Conservation (phyloP, 2,888 invertebrate species). For the Drosophila cognata region DNA sequence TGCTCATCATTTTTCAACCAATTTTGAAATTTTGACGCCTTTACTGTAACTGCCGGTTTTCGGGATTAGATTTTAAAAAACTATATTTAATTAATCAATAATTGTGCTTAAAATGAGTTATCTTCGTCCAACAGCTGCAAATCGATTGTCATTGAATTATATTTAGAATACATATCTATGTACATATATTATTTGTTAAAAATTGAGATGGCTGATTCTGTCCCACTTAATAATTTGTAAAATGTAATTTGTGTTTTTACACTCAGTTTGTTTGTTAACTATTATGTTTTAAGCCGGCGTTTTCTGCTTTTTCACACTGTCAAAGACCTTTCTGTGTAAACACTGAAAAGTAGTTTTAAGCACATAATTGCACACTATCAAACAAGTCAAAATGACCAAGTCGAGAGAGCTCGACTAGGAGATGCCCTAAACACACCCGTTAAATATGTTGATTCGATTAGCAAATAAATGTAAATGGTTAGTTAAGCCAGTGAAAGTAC, state of each 20-base stretch:
- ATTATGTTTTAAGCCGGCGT: constrained; percentile 1
- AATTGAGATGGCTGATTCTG: too few species aligned
- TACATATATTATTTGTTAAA: background rate
- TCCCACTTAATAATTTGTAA: background rate
- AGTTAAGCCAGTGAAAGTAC: background rate
- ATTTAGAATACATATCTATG: background rate
- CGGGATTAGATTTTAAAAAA: background rate
- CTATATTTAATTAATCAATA: constrained; percentile 15
- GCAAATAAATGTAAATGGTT: background rate
- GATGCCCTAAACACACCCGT: background rate
- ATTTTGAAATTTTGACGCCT: constrained; percentile 2
- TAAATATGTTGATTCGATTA: background rate
- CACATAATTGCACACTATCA: constrained; percentile 35
- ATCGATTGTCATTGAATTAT: background rate
- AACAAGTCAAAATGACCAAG: background rate
- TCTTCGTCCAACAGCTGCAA: background rate
- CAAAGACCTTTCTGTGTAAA: constrained; percentile 51
- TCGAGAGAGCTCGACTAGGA: background rate
- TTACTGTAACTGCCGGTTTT: constrained; percentile 1
- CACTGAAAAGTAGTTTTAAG: constrained; percentile 43
- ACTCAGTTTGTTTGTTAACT: background rate
- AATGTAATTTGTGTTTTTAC: background rate
- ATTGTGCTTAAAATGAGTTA: background rate
- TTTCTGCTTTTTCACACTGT: constrained; percentile 33
- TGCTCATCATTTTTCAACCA: constrained; percentile 31